Evolutionary conservation across 2,113 vertebrate genomes (phyloP).

Genomic region (Varanus komodoensis): DNA sequence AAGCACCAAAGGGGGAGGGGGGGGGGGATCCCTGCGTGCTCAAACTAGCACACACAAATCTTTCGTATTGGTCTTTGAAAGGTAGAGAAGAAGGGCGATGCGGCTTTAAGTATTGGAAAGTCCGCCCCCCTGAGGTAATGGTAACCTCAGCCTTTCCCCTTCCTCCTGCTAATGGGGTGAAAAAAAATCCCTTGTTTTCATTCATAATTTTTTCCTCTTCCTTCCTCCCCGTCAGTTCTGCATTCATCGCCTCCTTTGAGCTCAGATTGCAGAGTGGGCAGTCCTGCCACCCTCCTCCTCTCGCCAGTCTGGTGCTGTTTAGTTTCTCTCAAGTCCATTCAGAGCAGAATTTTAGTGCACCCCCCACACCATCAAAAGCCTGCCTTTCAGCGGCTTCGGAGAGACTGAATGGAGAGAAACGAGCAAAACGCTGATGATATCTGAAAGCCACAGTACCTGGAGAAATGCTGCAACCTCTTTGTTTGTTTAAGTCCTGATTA

Average conservation of each 20-base stretch:
- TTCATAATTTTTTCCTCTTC: constrained; percentile 88
- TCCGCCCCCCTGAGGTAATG: constrained; percentile 76
- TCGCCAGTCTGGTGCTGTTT: background rate
- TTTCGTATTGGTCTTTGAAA: constrained; percentile 1
- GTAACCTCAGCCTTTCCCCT: constrained; percentile 72
- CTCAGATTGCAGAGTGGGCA: constrained; percentile 68
- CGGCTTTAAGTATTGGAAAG: constrained; percentile 66
- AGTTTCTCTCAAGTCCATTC: background rate
- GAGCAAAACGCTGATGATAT: no score
- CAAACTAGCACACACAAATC: background rate
- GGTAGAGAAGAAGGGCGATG: constrained; percentile 53
- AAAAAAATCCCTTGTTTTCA: constrained; percentile 82
- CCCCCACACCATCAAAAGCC: background rate
- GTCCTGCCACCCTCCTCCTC: constrained; percentile 23
- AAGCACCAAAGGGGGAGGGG: background rate
- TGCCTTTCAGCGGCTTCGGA: background rate
- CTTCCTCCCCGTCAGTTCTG: constrained; percentile 69
- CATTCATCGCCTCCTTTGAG: constrained; percentile 58
- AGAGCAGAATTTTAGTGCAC: background rate
- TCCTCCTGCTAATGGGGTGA: constrained; percentile 63
- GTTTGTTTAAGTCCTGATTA: background rate
- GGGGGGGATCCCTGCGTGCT: background rate
- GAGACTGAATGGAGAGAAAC: background rate
- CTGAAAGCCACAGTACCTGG: background rate
- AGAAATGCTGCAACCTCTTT: background rate